phyloP scores from a whole-genome alignment of 2,888 invertebrate species.

The Agrilus biguttatus region DNA sequence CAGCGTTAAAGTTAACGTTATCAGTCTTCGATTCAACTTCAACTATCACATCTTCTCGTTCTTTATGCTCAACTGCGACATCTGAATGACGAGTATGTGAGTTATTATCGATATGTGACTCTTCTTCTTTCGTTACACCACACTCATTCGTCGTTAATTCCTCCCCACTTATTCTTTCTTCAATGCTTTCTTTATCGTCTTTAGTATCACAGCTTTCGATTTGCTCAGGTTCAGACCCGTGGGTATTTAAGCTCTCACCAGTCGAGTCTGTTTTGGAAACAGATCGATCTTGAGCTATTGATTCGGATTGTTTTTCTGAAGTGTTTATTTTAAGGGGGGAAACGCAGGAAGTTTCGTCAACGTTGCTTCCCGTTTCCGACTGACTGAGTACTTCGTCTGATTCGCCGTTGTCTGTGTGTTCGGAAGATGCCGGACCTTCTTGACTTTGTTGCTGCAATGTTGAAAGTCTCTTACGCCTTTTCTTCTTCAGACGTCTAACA shows the following conservation, averaged over 20 bases:
- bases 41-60: neutral
- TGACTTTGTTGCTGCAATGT: conserved; percentile 8
- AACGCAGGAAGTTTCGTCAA: neutral
- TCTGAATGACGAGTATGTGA: neutral
- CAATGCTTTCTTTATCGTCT: conserved; percentile 1
- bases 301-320: neutral
- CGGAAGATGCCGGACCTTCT: conserved; percentile 9
- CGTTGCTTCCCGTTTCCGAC: neutral
- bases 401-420: conserved; percentile 10
- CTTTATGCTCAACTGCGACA: neutral
- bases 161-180: neutral
- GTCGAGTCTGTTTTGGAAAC: neutral
- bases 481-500: conserved; percentile 15
- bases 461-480: conserved; percentile 14
- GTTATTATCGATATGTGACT: neutral
- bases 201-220: conserved; percentile 1
- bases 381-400: conserved; percentile 11
- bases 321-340: neutral
- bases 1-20: neutral
- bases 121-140: conserved; percentile 1
- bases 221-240: neutral
- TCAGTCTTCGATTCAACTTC: neutral
- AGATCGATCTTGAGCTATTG: neutral
- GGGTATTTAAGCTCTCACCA: neutral
- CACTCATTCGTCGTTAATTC: neutral